A percentile compares a stretch with the other conserved stretches of the same genome.
These are phyloP conservation scores for Meleagris gallopavo DNA, from an alignment of 2,113 vertebrate genomes.

Conservation along the genomic window DNA sequence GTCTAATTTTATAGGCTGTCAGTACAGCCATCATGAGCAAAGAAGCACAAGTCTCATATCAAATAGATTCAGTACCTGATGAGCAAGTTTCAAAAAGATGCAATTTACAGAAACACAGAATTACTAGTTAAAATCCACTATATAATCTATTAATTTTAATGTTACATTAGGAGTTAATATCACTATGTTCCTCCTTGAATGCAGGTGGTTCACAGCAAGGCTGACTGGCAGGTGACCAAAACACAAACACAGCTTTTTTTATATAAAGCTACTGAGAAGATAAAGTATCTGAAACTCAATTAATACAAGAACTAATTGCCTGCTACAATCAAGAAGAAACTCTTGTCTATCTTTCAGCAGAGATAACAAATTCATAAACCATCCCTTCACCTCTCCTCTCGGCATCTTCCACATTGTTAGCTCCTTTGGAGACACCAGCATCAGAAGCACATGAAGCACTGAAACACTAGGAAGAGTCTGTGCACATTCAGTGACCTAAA, in stretches of 20 bases:
- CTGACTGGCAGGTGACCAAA: background rate
- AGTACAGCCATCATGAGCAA: background rate
- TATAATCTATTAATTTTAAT: background rate
- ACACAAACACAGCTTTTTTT: background rate
- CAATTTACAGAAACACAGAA: background rate
- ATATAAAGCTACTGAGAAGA: background rate
- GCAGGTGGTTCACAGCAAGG: background rate
- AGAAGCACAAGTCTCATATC: background rate
- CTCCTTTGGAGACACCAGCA: background rate
- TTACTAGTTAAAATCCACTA: background rate
- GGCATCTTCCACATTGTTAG: accelerated
- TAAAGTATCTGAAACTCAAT: background rate
- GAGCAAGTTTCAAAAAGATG: background rate
- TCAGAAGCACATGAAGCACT: background rate
- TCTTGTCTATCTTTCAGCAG: background rate
- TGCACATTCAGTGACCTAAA: background rate
- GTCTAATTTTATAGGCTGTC: background rate
- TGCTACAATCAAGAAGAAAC: background rate
- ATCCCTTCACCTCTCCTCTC: background rate
- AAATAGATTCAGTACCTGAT: background rate
- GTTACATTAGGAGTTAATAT: background rate
- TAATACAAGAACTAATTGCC: background rate
- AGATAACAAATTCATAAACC: background rate
- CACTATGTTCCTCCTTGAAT: background rate
- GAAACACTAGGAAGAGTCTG: background rate